These are phyloP conservation scores for Amiota mariae DNA, from an alignment of 2,888 invertebrate species.

Conservation along the genomic window DNA sequence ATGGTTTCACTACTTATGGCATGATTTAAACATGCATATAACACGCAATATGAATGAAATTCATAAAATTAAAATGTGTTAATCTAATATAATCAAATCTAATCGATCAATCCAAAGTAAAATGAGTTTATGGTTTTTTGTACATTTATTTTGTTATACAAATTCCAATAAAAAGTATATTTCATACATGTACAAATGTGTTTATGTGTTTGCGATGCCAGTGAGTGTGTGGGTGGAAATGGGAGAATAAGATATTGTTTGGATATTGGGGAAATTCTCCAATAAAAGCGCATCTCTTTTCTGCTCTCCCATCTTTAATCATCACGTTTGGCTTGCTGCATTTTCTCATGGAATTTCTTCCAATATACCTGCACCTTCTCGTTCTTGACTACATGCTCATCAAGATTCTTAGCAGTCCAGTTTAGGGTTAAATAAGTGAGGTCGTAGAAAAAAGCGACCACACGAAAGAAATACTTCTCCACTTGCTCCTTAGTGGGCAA, in stretches of 20 bases:
- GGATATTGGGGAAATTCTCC: background rate
- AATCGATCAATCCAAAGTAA: slow-evolving; percentile 14
- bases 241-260: background rate
- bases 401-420: slow-evolving; percentile 49
- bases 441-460: slow-evolving; percentile 65
- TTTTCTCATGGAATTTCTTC: slow-evolving; percentile 63
- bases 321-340: slow-evolving; percentile 63
- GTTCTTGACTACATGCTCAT: slow-evolving; percentile 56
- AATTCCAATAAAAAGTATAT: background rate
- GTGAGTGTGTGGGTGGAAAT: background rate
- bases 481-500: slow-evolving; percentile 65
- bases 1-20: slow-evolving; percentile 43
- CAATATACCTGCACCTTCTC: slow-evolving; percentile 55
- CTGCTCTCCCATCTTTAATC: slow-evolving; percentile 31
- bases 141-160: no score
- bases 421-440: slow-evolving; percentile 49
- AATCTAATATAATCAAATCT: slow-evolving; percentile 17
- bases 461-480: slow-evolving; percentile 65
- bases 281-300: background rate
- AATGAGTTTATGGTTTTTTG: background rate
- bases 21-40: slow-evolving; percentile 11
- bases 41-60: background rate
- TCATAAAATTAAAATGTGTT: slow-evolving; percentile 10
- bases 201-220: background rate
- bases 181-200: background rate